These are phyloP conservation scores for Calameuta filiformis DNA, from an alignment of 2,888 invertebrate species.

Conservation along the genomic window DNA sequence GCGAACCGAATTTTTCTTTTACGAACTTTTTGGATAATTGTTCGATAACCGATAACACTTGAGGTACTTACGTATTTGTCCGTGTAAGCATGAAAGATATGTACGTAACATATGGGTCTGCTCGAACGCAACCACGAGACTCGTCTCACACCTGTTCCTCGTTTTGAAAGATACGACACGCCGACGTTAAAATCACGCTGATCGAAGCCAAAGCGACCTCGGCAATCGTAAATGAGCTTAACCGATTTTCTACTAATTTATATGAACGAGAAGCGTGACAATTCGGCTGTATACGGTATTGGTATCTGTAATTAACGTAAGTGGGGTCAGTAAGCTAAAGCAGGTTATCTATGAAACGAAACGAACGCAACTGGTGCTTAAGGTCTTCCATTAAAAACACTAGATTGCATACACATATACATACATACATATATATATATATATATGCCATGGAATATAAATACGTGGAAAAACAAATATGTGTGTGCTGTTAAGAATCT, in stretches of 20 bases:
- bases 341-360: neutral
- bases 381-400: neutral
- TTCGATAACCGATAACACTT: neutral
- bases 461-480: neutral
- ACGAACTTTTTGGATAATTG: neutral
- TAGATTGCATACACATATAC: neutral
- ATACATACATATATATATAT: neutral
- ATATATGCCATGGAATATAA: neutral
- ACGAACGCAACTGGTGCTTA: neutral
- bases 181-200: neutral
- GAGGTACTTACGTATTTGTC: neutral
- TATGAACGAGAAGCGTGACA: neutral
- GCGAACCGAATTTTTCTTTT: neutral
- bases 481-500: neutral
- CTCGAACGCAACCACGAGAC: neutral
- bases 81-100: neutral
- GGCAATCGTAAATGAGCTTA: neutral
- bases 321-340: neutral
- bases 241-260: neutral
- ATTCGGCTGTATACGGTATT: neutral
- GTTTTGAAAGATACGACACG: neutral
- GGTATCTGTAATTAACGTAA: neutral
- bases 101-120: neutral
- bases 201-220: neutral
- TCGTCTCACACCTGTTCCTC: neutral